A percentile compares a stretch with the other conserved stretches of the same genome.
Evolutionary conservation across 2,113 vertebrate species (phyloP).

Genomic region (Phrynosoma platyrhinos): DNA sequence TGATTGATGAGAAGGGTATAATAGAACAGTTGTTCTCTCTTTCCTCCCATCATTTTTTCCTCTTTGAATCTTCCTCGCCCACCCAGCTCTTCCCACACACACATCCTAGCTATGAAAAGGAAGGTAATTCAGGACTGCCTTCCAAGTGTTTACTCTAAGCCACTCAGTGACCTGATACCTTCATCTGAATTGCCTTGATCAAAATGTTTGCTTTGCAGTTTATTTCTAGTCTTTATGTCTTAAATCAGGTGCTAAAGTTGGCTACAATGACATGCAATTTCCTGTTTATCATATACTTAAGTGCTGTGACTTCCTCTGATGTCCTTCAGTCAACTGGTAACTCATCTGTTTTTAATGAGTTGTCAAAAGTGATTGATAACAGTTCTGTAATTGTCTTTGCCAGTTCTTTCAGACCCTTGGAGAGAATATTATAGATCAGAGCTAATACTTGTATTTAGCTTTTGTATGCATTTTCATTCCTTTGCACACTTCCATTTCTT

Average conservation of each 20-base stretch:
- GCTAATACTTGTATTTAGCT: constrained; percentile 40
- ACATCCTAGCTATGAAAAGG: neutral
- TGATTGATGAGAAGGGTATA: constrained; percentile 1
- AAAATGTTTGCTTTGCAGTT: constrained; percentile 7
- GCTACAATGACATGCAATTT: constrained; percentile 36
- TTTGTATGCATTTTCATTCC: neutral
- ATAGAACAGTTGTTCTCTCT: constrained; percentile 11
- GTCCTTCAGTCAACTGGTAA: constrained; percentile 60
- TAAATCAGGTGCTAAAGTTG: constrained; percentile 27
- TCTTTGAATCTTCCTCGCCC: neutral
- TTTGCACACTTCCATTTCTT: constrained; percentile 29
- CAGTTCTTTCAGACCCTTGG: constrained; percentile 56
- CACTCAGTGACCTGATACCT: neutral
- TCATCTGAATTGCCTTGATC: constrained; percentile 18
- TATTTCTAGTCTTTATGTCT: constrained; percentile 24
- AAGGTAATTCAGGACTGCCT: neutral
- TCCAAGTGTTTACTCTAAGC: neutral
- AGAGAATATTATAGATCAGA: constrained; percentile 53
- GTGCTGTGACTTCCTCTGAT: constrained; percentile 33
- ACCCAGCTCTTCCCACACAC: neutral
- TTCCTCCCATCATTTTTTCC: neutral
- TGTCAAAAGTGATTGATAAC: constrained; percentile 68
- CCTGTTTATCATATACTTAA: constrained; percentile 53
- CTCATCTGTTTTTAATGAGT: constrained; percentile 56
- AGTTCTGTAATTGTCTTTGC: constrained; percentile 39